A percentile compares a stretch with the other conserved stretches of the same genome.
Conservation (phyloP, 2,888 invertebrate genomes). For the Xestia rhomboidea region DNA sequence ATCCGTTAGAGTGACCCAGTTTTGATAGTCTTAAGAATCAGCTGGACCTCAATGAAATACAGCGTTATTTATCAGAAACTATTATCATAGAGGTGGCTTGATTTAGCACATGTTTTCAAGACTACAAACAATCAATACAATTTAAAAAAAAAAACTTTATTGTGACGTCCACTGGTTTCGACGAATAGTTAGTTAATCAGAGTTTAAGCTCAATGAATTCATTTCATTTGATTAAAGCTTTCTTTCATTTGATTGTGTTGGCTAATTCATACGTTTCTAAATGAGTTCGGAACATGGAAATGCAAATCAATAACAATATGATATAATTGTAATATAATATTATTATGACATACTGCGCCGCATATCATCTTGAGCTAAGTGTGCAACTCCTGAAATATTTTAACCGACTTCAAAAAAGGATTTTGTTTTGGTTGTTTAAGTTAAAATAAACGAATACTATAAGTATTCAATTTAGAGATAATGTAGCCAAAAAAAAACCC, state of each 20-base stretch:
- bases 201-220: neutral
- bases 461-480: neutral
- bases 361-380: too few species aligned
- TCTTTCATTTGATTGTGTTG: neutral
- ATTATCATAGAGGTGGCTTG: neutral
- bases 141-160: neutral
- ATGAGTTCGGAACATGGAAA: neutral
- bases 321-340: neutral
- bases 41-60: neutral
- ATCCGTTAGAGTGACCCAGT: constrained; percentile 43
- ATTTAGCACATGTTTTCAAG: neutral
- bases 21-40: constrained; percentile 13
- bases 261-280: neutral
- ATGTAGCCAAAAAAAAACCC: neutral
- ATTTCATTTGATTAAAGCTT: neutral
- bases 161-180: neutral
- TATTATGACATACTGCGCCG: neutral
- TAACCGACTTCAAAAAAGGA: neutral
- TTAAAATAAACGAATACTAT: neutral
- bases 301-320: neutral
- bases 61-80: neutral
- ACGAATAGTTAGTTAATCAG: neutral
- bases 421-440: accelerated
- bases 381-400: neutral
- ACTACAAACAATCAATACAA: neutral